A percentile compares a stretch with the other conserved stretches of the same genome.
Conservation (phyloP, 2,797 vertebrate genomes). For the Falco rusticolus region DNA sequence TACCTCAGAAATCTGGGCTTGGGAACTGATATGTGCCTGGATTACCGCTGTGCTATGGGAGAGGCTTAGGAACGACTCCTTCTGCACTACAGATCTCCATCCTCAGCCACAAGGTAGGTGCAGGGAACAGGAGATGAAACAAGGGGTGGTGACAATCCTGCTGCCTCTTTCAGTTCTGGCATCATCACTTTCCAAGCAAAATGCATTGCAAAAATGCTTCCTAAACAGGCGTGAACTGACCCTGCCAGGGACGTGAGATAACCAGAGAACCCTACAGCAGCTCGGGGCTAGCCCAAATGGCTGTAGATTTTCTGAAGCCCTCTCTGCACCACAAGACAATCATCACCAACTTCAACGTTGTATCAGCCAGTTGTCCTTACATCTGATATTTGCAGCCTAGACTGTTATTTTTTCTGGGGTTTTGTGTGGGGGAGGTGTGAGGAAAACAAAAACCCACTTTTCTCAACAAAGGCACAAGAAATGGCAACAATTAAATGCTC, state of each 20-base stretch:
- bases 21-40: background rate
- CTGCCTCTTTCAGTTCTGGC: background rate
- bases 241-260: background rate
- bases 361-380: background rate
- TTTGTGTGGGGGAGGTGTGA: background rate
- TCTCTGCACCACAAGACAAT: background rate
- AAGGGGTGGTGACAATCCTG: background rate
- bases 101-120: rapidly evolving
- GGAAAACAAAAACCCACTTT: background rate
- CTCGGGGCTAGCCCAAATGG: background rate
- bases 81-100: background rate
- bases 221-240: background rate
- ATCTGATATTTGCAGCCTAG: background rate
- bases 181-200: background rate
- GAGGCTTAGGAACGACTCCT: rapidly evolving
- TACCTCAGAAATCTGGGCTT: background rate
- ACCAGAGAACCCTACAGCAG: background rate
- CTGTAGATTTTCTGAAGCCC: background rate
- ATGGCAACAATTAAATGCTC: background rate
- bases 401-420: background rate
- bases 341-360: rapidly evolving
- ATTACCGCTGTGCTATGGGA: rapidly evolving
- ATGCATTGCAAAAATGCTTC: background rate
- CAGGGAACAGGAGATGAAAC: background rate
- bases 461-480: background rate